phyloP scores from a whole-genome alignment of 1,140 invertebrate species.

The Lucilia cuprina region DNA sequence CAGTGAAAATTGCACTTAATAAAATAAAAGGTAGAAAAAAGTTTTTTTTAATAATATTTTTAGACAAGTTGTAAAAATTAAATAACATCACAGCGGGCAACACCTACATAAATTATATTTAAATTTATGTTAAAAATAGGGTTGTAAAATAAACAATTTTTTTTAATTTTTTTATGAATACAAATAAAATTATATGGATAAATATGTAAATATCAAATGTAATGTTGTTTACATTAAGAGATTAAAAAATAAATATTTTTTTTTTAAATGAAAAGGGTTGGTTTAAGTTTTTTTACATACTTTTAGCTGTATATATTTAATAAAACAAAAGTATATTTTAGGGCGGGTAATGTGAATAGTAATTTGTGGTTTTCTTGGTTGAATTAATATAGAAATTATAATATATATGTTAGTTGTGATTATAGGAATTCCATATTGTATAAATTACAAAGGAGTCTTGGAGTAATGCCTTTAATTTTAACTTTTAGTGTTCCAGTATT shows the following conservation, averaged over 20 bases:
- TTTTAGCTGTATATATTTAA: neutral
- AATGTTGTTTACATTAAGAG: neutral
- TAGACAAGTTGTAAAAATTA: neutral
- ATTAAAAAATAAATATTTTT: neutral
- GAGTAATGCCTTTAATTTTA: too few relatives aligned
- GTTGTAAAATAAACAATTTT: too few relatives aligned
- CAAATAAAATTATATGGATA: too few relatives aligned
- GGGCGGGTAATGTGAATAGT: neutral
- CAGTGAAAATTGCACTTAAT: neutral
- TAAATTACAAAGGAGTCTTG: too few relatives aligned
- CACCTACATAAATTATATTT: too few relatives aligned
- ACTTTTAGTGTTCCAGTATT: too few relatives aligned
- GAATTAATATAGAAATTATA: neutral
- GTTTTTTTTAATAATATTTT: neutral
- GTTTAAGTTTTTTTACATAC: neutral
- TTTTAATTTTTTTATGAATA: too few relatives aligned
- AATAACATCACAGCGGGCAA: neutral
- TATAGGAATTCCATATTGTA: too few relatives aligned
- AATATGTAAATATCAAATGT: neutral
- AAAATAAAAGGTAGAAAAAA: neutral
- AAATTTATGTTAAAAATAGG: neutral
- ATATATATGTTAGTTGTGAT: too few relatives aligned
- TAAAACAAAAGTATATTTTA: neutral
- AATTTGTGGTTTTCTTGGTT: neutral
- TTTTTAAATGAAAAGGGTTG: neutral